Evolutionary conservation across 2,888 invertebrate genomes (phyloP).

Genomic region (Clepsis dumicolana): DNA sequence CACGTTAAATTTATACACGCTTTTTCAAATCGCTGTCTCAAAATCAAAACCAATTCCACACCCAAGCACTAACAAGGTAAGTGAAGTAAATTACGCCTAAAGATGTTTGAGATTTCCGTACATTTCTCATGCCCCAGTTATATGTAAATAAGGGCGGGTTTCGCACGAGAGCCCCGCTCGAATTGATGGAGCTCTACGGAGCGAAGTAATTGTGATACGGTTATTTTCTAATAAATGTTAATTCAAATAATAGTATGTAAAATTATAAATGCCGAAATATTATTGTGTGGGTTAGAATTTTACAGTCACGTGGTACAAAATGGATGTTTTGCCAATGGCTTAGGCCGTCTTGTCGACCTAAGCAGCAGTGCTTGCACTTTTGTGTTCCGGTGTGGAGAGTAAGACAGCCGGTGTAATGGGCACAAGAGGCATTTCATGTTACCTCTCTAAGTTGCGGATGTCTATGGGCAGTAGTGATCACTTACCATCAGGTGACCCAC

Average conservation of each 20-base stretch:
- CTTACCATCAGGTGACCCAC: no score
- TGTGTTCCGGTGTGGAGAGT: no score
- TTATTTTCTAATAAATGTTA: slow-evolving; percentile 32
- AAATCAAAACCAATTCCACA: slow-evolving; percentile 9
- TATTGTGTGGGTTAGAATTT: no score
- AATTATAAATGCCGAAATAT: background rate
- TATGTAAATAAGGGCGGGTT: slow-evolving; percentile 21
- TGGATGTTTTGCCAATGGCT: no score
- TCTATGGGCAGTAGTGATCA: no score
- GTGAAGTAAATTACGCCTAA: slow-evolving; percentile 17
- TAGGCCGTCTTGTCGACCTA: no score
- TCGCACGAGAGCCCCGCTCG: slow-evolving; percentile 3
- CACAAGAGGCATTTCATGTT: no score
- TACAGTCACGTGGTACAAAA: no score
- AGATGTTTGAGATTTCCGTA: slow-evolving; percentile 21
- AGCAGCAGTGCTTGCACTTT: no score
- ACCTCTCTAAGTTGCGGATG: no score
- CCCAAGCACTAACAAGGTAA: slow-evolving; percentile 2
- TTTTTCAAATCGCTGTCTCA: background rate
- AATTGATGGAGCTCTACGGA: slow-evolving; percentile 1
- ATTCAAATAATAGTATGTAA: no score
- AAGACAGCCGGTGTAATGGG: no score
- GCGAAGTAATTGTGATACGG: slow-evolving; percentile 30
- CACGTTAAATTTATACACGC: background rate
- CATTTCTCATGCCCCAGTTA: slow-evolving; percentile 25